Evolutionary conservation across 2,797 vertebrate species (phyloP).

Genomic region (Masticophis lateralis): DNA sequence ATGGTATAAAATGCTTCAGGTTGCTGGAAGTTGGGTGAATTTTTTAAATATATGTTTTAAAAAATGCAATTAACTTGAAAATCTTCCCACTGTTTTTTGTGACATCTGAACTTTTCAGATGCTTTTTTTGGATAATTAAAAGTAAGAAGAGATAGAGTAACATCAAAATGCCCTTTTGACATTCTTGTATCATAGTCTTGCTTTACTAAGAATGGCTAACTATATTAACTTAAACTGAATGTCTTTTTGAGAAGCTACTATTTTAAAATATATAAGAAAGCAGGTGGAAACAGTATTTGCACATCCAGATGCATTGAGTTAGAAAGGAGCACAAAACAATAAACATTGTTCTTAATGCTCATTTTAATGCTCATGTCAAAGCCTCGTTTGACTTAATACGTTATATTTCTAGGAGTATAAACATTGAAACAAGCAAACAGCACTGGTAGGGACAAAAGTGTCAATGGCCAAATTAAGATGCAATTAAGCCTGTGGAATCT

Average conservation of each 20-base stretch:
- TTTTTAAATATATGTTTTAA: neutral
- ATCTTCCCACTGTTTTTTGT: neutral
- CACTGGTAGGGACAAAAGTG: neutral
- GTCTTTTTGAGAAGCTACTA: neutral
- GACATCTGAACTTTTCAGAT: neutral
- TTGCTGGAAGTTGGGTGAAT: neutral
- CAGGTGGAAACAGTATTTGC: neutral
- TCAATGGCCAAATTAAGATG: conserved; percentile 32
- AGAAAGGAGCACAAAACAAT: neutral
- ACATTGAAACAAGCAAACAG: neutral
- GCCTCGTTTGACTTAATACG: neutral
- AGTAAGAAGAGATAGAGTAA: neutral
- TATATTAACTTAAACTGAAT: neutral
- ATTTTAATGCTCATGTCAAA: neutral
- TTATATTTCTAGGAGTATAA: neutral
- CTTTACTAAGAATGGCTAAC: neutral
- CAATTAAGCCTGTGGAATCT: conserved; percentile 61
- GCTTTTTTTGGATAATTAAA: neutral
- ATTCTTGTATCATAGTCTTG: neutral
- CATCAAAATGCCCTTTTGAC: neutral
- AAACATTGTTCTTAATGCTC: neutral
- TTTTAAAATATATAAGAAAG: neutral
- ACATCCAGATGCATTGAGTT: neutral
- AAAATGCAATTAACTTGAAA: neutral
- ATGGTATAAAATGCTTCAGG: neutral